These are phyloP conservation scores for Cheilinus undulatus DNA, from an alignment of 2,113 vertebrate species.

Conservation along the genomic window DNA sequence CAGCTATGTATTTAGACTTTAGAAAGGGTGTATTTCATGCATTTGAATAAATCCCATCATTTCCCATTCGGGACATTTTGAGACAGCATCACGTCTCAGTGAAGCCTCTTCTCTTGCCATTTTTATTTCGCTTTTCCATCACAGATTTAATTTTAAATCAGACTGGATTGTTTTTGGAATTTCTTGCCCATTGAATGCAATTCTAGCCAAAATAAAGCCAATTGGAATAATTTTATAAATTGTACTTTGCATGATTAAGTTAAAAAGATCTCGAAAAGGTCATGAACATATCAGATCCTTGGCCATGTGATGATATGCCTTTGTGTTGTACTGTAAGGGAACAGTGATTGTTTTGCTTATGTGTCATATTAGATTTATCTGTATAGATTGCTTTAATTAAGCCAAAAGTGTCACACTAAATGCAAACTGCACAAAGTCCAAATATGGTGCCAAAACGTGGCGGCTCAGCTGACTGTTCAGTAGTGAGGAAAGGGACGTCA, in stretches of 20 bases:
- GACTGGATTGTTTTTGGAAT: background rate
- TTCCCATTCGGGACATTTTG: too few relatives aligned
- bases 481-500: slow-evolving; percentile 4
- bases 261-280: too few relatives aligned
- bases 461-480: slow-evolving; percentile 9
- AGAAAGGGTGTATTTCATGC: too few relatives aligned
- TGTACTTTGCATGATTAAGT: too few relatives aligned
- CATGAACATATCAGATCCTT: slow-evolving; percentile 12
- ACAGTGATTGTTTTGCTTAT: slow-evolving; percentile 19
- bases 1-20: too few relatives aligned
- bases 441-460: slow-evolving; percentile 3
- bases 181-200: background rate
- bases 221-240: background rate
- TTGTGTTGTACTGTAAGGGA: slow-evolving; percentile 45
- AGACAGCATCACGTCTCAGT: background rate
- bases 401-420: slow-evolving; percentile 29
- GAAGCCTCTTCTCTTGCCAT: background rate
- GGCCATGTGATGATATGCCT: slow-evolving; percentile 29
- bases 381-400: slow-evolving; percentile 27
- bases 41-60: background rate
- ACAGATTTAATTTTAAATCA: background rate
- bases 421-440: slow-evolving; percentile 20
- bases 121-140: background rate
- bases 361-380: background rate
- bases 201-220: background rate